These are phyloP conservation scores for Scaptomyza tumidula DNA, from an alignment of 2,888 invertebrate genomes.

Conservation along the genomic window DNA sequence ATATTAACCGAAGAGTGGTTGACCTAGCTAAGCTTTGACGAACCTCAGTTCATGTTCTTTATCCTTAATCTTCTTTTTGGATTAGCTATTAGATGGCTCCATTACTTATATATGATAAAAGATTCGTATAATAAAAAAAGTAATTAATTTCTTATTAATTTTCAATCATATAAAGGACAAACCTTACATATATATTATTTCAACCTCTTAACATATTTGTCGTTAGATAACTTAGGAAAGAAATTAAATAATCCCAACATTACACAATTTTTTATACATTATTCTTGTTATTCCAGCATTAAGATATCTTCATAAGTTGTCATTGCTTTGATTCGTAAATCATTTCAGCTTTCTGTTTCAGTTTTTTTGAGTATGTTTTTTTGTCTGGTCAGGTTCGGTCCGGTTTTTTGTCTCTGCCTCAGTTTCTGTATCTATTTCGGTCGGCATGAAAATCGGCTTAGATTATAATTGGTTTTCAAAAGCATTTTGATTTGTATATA, in stretches of 20 bases:
- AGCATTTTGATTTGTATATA: conserved; percentile 13
- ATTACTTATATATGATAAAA: too few relatives aligned
- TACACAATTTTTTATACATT: too few relatives aligned
- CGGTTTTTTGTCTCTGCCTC: conserved; percentile 17
- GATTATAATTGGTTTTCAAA: conserved; percentile 47
- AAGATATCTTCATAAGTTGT: conserved; percentile 33
- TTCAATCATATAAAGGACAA: too few relatives aligned
- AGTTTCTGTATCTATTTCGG: conserved; percentile 29
- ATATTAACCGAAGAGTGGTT: conserved; percentile 5
- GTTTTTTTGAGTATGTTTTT: not conserved
- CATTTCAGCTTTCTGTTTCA: conserved; percentile 51
- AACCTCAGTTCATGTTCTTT: too few relatives aligned
- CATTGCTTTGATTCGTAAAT: conserved; percentile 38
- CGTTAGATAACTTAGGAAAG: not conserved
- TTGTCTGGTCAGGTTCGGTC: conserved; percentile 33
- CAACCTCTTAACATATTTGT: too few relatives aligned
- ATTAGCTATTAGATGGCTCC: too few relatives aligned
- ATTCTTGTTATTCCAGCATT: conserved; percentile 16
- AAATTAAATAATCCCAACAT: not conserved
- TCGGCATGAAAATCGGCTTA: conserved; percentile 59
- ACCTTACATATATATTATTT: too few relatives aligned
- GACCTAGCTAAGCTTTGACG: conserved; percentile 17
- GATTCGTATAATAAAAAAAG: too few relatives aligned
- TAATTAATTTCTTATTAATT: too few relatives aligned
- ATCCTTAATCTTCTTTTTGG: too few relatives aligned